Base-by-base conservation (phyloP, 2,113 vertebrate species). In the Pseudopodoces humilis region DNA sequence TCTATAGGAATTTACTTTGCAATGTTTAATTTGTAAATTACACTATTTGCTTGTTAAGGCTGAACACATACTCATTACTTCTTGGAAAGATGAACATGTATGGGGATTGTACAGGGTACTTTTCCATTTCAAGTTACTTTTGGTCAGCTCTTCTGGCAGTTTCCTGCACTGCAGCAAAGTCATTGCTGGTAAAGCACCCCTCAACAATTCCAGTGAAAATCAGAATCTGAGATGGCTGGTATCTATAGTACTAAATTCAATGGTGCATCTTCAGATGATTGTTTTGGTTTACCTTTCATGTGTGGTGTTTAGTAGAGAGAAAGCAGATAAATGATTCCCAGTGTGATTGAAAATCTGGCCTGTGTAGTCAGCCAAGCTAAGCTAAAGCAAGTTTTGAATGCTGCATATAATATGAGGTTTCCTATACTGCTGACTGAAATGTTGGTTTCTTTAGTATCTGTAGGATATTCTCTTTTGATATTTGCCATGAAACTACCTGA, bases 151-250 rank as follows among this genome's bases (percentile, higher is more conserved):
- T 43, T 92, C 94, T 68, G 79, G 46, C 46, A 47, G 39, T 92
- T 95, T 95, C 20, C 90, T 90, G 76, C 77, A 95, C 43, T 94
- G 93, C 85, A 93, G 65, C 80, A 95, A 96, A 95, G 83, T 88
- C 72, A 39, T 41, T 96, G 69, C 91, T 95, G 94, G 90, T 79
- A 88, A 81, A 88, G 86, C 72, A 78, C 15, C 44, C 88, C 39
- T 56, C 64, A 79, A 80, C 52, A 63, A 10, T 49, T 63, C 37
- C 53, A 24, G 18, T 46, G 52, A 91, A 88, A 92, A 81, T 50
- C 13, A 2, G 23, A 86, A 23, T 68, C 31, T 47, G 28, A 52
- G 33, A 39, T 41, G 58, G n/a, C 52, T 80, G 76, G 25, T 87
- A 60, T 60, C 52, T 53, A 27, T 43, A 37, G 33, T 31, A n/a